These are phyloP conservation scores for Rhabdomys pumilio DNA, from an alignment of 2,797 vertebrate species.

Conservation along the genomic window DNA sequence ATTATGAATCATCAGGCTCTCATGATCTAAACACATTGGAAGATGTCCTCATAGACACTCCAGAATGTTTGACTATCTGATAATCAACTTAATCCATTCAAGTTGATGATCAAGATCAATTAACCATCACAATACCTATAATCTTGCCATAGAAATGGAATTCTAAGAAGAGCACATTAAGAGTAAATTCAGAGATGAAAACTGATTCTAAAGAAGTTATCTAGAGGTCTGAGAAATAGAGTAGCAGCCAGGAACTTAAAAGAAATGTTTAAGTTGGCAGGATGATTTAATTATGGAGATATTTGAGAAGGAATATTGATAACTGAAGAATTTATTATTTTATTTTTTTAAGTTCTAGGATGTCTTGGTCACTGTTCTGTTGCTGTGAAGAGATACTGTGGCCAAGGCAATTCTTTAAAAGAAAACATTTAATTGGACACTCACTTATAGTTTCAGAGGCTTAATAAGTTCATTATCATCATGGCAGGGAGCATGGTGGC, in stretches of 20 bases:
- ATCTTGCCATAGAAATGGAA: conserved; percentile 36
- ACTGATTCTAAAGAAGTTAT: conserved; percentile 18
- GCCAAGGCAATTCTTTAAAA: not conserved
- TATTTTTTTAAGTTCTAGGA: not conserved
- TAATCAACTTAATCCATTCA: not conserved
- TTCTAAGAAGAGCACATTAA: conserved; percentile 29
- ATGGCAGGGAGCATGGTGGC: not conserved
- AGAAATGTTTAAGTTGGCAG: conserved; percentile 21
- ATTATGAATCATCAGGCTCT: not conserved
- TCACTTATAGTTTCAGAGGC: not conserved
- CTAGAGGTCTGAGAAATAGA: conserved; percentile 34
- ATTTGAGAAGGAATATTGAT: not conserved
- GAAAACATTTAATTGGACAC: not conserved
- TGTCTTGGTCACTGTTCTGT: not conserved
- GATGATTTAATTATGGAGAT: not conserved
- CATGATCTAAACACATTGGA: no score
- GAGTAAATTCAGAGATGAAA: conserved; percentile 1
- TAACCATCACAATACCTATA: not conserved
- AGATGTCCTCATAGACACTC: not conserved
- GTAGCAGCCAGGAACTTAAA: not conserved
- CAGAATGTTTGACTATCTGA: not conserved
- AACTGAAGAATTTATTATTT: conserved; percentile 26
- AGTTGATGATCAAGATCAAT: not conserved
- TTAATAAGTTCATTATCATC: not conserved
- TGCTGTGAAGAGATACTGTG: not conserved